Evolutionary conservation across 2,888 invertebrate species (phyloP), one percentile per base, ranked within the genome.

Genomic region (Netelia virgata): DNA sequence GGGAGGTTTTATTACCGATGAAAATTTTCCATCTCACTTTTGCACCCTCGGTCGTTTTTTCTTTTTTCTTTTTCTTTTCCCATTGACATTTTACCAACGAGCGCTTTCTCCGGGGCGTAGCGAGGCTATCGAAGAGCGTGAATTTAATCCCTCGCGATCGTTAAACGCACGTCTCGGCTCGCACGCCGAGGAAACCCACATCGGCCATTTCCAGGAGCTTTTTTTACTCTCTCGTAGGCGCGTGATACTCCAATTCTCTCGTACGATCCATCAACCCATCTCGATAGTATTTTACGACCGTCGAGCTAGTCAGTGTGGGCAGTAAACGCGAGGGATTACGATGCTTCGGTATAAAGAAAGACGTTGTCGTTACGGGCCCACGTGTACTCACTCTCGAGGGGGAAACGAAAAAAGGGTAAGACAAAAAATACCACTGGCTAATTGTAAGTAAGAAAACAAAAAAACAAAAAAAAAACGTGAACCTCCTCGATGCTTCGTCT

Each of bases 111-210:
- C 20, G 3, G 28, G 16, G 36, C 83, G 47, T 70, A 57, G 63
- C 59, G 11, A 53, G 59, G 23, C 41, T 50, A 57, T 55, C 72
- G 75, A 61, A 43, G 79, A 79, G 75, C 79, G 64, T 79, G 57
- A 66, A 79, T 83, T 75, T 79, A 79, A 83, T 79, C 70, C 75
- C 59, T 41, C 74, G 41, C 74, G 70, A 75, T 78, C 83, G 74
- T 83, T 83, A 78, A 74, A 69, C 57, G 53, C 78, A 78, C 73
- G 53, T 20, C 63, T 83, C 55, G 50, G 14, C 63, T 36, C 74
- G 78, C 74, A 55, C 50, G 55, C 36, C 59, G 28, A 20, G 70
- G 18, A 69, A 83, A 61, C 57, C 16, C 70, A 50, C n/a, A 11
- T n/a, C 47, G 43, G 53, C 55, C 36, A 69, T 84, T 69, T 47